phyloP scores from a whole-genome alignment of 2,888 invertebrate species.

The Eupithecia abbreviata region DNA sequence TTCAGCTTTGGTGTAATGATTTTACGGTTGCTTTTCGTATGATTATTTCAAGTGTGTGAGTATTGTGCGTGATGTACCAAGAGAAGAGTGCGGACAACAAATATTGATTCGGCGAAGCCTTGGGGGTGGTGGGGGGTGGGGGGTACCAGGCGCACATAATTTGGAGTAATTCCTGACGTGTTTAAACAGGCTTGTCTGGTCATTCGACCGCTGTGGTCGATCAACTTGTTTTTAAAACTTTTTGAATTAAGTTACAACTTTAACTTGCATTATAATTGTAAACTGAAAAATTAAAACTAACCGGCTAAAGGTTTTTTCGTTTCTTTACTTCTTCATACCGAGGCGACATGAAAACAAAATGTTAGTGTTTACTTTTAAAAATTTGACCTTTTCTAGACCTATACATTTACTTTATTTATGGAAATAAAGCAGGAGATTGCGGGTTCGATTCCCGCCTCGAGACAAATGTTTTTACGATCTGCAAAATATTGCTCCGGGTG shows the following conservation, averaged over 20 bases:
- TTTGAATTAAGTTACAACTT: slow-evolving; percentile 43
- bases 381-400: too few relatives aligned
- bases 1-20: neutral
- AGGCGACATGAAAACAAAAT: too few relatives aligned
- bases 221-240: slow-evolving; percentile 74
- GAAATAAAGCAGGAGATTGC: too few relatives aligned
- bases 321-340: too few relatives aligned
- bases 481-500: too few relatives aligned
- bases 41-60: slow-evolving; percentile 60
- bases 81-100: slow-evolving; percentile 84
- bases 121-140: slow-evolving; percentile 51
- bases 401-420: too few relatives aligned
- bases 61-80: slow-evolving; percentile 82
- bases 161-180: slow-evolving; percentile 82
- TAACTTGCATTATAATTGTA: neutral
- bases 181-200: slow-evolving; percentile 80
- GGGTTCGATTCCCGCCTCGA: too few relatives aligned
- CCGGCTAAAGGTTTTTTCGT: too few relatives aligned
- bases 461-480: too few relatives aligned
- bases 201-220: slow-evolving; percentile 64
- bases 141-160: slow-evolving; percentile 75
- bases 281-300: neutral
- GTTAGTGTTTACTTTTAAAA: too few relatives aligned
- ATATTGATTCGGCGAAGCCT: slow-evolving; percentile 82
- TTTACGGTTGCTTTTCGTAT: slow-evolving; percentile 12